Evolutionary conservation across 2,888 invertebrate species (phyloP).

Genomic region (Ichneumon xanthorius): DNA sequence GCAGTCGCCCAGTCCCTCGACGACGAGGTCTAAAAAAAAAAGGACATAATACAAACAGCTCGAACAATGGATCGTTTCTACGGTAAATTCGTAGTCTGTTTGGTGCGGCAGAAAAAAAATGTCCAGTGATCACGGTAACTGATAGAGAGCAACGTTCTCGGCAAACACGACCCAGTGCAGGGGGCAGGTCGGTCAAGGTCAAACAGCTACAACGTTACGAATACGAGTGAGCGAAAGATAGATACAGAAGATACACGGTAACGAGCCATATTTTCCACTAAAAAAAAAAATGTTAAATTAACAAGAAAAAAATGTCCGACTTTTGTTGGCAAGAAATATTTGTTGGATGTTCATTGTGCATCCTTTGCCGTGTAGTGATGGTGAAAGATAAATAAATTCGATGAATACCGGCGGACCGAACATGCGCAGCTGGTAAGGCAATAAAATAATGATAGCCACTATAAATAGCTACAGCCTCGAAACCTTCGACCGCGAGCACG

Average conservation of each 20-base stretch:
- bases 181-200: not conserved
- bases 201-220: not conserved
- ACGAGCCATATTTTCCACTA: no score
- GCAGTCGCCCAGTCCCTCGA: not conserved
- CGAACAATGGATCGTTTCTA: not conserved
- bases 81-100: constrained; percentile 26
- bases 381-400: constrained; percentile 10
- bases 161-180: not conserved
- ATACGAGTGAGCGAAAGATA: not conserved
- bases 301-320: no score
- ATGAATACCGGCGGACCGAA: constrained; percentile 13
- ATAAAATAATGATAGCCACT: constrained; percentile 21
- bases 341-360: no score
- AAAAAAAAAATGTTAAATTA: no score
- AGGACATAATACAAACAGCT: not conserved
- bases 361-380: not conserved
- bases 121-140: constrained; percentile 5
- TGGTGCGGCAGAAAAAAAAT: constrained; percentile 1
- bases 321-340: no score
- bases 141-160: constrained; percentile 14
- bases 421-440: constrained; percentile 1
- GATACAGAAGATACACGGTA: not conserved
- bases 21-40: not conserved
- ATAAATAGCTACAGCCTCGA: constrained; percentile 8
- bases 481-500: not conserved